phyloP scores from a whole-genome alignment of 1,140 invertebrate species.

The Drosophila rufa region DNA sequence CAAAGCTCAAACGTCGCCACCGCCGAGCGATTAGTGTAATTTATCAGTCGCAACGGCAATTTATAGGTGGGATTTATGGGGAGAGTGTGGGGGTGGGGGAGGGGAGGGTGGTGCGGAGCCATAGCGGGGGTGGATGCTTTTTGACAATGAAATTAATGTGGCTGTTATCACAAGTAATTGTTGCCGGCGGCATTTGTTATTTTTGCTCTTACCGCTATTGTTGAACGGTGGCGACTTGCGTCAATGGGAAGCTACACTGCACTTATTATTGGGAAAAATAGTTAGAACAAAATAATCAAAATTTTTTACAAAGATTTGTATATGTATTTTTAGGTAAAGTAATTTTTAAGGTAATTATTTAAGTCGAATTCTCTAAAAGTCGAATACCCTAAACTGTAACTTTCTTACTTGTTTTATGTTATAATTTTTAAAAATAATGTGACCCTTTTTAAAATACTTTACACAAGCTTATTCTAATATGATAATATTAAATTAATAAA shows the following conservation, averaged over 20 bases:
- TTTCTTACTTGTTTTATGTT: no score
- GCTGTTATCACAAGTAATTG: slow-evolving; percentile 76
- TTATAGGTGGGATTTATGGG: slow-evolving; percentile 21
- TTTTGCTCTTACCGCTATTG: slow-evolving; percentile 32
- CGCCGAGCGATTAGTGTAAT: slow-evolving; percentile 69
- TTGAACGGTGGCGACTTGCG: slow-evolving; percentile 32
- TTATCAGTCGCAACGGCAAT: slow-evolving; percentile 69
- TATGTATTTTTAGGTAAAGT: no score
- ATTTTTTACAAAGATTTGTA: no score
- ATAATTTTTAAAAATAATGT: no score
- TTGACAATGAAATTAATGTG: slow-evolving; percentile 73
- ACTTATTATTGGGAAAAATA: no score
- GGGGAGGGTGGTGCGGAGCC: background rate
- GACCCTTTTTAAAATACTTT: no score
- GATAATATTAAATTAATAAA: no score
- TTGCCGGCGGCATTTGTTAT: slow-evolving; percentile 31
- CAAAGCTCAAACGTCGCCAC: slow-evolving; percentile 46
- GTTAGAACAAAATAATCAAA: no score
- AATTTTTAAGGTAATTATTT: no score
- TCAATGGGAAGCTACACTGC: slow-evolving; percentile 38
- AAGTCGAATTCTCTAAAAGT: no score
- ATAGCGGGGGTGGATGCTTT: slow-evolving; percentile 46
- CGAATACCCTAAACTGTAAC: no score
- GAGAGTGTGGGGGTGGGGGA: background rate
- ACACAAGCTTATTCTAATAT: no score